A percentile compares a stretch with the other conserved stretches of the same genome.
These are phyloP conservation scores for Drosophila azteca DNA, from an alignment of 1,140 invertebrate genomes.

Conservation along the genomic window DNA sequence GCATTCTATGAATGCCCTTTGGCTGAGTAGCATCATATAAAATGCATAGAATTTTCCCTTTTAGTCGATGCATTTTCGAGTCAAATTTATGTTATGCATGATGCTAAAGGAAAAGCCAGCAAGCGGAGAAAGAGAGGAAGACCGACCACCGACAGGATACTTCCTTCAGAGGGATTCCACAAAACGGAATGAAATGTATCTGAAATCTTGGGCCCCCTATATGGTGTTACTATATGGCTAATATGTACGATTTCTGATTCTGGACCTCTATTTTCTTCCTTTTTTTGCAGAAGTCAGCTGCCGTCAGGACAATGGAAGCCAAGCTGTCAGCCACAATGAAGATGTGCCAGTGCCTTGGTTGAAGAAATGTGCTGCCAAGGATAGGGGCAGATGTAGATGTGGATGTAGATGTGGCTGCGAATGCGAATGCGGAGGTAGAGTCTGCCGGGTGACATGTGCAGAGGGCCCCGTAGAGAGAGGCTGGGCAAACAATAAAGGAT, in stretches of 20 bases:
- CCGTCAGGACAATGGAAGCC: slow-evolving; percentile 40
- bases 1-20: slow-evolving; percentile 47
- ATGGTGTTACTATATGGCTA: not conserved
- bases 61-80: slow-evolving; percentile 71
- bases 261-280: slow-evolving; percentile 2
- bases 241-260: slow-evolving; percentile 20
- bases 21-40: slow-evolving; percentile 59
- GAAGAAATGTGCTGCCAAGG: too few relatives aligned
- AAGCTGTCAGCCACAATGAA: slow-evolving; percentile 54
- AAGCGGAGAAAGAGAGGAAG: not conserved
- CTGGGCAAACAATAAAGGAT: slow-evolving; percentile 53
- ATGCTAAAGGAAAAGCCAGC: slow-evolving; percentile 30
- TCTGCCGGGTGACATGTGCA: slow-evolving; percentile 16
- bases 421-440: slow-evolving; percentile 3
- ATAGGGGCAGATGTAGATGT: not conserved
- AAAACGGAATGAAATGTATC: too few relatives aligned
- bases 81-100: slow-evolving; percentile 74
- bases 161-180: too few relatives aligned
- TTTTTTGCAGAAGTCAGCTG: slow-evolving; percentile 18
- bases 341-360: slow-evolving; percentile 17
- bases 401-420: not conserved
- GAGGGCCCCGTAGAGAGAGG: slow-evolving; percentile 9
- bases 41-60: slow-evolving; percentile 76
- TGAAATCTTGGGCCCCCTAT: too few relatives aligned
- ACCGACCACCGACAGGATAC: not conserved